Percentiles rank a stretch among this genome's conserved stretches.
phyloP scores from a whole-genome alignment of 2,113 vertebrate genomes.

The Oostethus manadensis region DNA sequence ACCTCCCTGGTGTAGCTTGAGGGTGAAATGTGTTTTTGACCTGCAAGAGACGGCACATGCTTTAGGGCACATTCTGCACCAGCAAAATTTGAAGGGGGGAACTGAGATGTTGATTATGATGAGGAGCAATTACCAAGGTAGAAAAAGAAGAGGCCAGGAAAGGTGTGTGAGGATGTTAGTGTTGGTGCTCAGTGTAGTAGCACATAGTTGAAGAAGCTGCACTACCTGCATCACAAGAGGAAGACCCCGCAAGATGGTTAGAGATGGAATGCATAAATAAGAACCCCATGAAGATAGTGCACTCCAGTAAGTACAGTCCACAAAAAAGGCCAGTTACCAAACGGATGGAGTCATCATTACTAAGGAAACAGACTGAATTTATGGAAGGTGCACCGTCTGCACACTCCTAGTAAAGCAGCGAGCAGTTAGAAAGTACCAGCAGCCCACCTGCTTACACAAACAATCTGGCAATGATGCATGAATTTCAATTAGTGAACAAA shows the following conservation, averaged over 20 bases:
- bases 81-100: neutral
- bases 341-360: slow-evolving; percentile 15
- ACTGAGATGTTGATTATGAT: neutral
- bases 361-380: slow-evolving; percentile 9
- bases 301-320: too few species aligned
- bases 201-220: slow-evolving; percentile 69
- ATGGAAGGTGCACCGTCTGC: slow-evolving; percentile 6
- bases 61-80: neutral
- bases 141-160: slow-evolving; percentile 55
- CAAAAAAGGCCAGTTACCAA: slow-evolving; percentile 8
- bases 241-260: slow-evolving; percentile 34
- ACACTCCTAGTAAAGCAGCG: slow-evolving; percentile 7
- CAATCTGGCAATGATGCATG: neutral
- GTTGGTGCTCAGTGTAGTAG: slow-evolving; percentile 76
- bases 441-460: neutral
- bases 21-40: slow-evolving; percentile 58
- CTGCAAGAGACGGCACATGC: slow-evolving; percentile 33
- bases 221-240: slow-evolving; percentile 62
- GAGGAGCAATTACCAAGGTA: slow-evolving; percentile 53
- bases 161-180: slow-evolving; percentile 69
- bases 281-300: slow-evolving; percentile 4
- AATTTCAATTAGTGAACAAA: neutral
- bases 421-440: neutral
- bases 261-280: slow-evolving; percentile 19
- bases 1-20: slow-evolving; percentile 47